Conservation (phyloP, 1,140 invertebrate genomes). For the Epicauta chinensis region DNA sequence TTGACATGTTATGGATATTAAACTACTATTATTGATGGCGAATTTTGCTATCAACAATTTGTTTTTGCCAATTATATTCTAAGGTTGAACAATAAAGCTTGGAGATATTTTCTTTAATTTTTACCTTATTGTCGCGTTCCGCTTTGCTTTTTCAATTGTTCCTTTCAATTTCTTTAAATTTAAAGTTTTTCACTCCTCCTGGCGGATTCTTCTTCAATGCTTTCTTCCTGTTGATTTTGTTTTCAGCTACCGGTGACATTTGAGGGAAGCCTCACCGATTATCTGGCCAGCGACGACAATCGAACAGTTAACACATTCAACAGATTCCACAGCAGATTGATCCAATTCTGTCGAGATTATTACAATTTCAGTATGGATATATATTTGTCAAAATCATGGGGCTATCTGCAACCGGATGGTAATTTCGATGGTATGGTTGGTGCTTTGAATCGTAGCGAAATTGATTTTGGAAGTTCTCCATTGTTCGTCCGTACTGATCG, state of each 20-base stretch:
- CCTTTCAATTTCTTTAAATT: no score
- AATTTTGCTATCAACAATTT: no score
- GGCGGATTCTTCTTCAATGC: no score
- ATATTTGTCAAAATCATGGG: slow-evolving; percentile 53
- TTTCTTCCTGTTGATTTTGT: no score
- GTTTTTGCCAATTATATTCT: no score
- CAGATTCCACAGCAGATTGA: slow-evolving; percentile 52
- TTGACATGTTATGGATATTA: no score
- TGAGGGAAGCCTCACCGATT: slow-evolving; percentile 49
- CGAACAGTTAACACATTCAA: slow-evolving; percentile 54
- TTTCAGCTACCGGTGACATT: slow-evolving; percentile 46
- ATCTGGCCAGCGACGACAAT: slow-evolving; percentile 46
- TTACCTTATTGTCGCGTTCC: no score
- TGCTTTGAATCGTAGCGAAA: slow-evolving; percentile 48
- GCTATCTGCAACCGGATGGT: slow-evolving; percentile 53
- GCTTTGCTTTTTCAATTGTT: no score
- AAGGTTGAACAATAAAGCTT: no score
- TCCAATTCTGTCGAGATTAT: slow-evolving; percentile 52
- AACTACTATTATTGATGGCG: no score
- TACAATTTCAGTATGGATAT: slow-evolving; percentile 57
- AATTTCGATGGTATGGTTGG: slow-evolving; percentile 62
- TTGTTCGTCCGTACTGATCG: slow-evolving; percentile 53
- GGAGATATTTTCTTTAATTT: no score
- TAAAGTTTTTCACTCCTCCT: no score
- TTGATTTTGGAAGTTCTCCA: slow-evolving; percentile 55